phyloP scores from a whole-genome alignment of 2,888 invertebrate species.

The Coremacera marginata region DNA sequence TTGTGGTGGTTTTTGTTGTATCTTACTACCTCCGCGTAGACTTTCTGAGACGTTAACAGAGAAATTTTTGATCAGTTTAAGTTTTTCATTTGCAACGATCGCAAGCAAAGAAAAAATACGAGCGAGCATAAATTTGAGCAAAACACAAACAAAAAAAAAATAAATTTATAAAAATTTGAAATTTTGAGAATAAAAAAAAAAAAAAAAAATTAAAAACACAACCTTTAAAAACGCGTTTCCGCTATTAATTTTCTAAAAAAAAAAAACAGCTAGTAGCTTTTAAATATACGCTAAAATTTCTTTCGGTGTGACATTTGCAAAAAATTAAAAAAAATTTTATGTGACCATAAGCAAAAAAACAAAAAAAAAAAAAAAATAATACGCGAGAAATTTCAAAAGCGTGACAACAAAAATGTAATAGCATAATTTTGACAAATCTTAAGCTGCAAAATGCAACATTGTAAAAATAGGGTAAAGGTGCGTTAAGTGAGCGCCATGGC shows the following conservation, averaged over 20 bases:
- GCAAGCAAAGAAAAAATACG: slow-evolving; percentile 55
- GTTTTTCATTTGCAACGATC: slow-evolving; percentile 67
- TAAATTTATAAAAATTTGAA: slow-evolving; percentile 10
- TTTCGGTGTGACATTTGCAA: no score
- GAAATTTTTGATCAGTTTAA: slow-evolving; percentile 69
- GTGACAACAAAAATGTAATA: neutral
- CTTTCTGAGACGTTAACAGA: slow-evolving; percentile 61
- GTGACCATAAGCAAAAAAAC: neutral
- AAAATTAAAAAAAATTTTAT: no score
- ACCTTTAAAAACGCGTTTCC: slow-evolving; percentile 34
- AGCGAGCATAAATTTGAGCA: slow-evolving; percentile 32
- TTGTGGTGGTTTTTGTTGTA: slow-evolving; percentile 37
- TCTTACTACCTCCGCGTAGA: slow-evolving; percentile 42
- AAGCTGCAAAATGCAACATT: neutral
- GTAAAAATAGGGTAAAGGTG: no score
- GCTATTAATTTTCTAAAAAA: neutral
- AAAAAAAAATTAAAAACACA: no score
- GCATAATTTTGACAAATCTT: neutral
- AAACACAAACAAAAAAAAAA: slow-evolving; percentile 12
- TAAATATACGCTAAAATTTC: no score
- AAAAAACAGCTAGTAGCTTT: neutral
- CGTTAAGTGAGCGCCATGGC: neutral
- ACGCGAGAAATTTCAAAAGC: neutral
- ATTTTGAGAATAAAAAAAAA: slow-evolving; percentile 1
- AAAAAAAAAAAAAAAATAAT: neutral